phyloP scores from a whole-genome alignment of 2,888 invertebrate genomes.

The Rhamnusium bicolor region DNA sequence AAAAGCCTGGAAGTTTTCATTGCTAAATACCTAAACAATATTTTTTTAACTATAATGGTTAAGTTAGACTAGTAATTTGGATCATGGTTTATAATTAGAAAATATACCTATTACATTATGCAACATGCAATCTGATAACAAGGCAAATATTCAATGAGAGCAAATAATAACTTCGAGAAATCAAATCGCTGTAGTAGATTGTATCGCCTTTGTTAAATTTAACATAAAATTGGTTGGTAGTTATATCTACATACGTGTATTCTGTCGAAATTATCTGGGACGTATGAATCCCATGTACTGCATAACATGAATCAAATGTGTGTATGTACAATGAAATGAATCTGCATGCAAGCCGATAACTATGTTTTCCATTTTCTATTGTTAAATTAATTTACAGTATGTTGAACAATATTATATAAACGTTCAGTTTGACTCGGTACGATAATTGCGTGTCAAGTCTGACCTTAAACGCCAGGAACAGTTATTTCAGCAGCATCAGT shows the following conservation, averaged over 20 bases:
- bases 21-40: too few species aligned
- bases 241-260: constrained; percentile 26
- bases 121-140: constrained; percentile 2
- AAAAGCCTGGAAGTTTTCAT: too few species aligned
- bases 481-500: neutral
- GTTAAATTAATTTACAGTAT: constrained; percentile 2
- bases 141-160: constrained; percentile 32
- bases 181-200: constrained; percentile 30
- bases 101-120: neutral
- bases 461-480: neutral
- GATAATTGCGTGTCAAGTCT: neutral
- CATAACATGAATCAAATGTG: constrained; percentile 27
- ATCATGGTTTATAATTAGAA: neutral
- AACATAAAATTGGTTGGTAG: constrained; percentile 32
- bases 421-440: neutral
- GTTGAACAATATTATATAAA: neutral
- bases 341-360: constrained; percentile 27
- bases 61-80: neutral
- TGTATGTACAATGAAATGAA: constrained; percentile 30
- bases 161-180: constrained; percentile 36
- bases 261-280: constrained; percentile 36
- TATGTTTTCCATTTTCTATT: constrained; percentile 22
- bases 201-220: constrained; percentile 39
- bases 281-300: constrained; percentile 22
- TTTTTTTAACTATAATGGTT: neutral